phyloP scores from a whole-genome alignment of 2,888 invertebrate genomes.

The Watsonalla binaria region DNA sequence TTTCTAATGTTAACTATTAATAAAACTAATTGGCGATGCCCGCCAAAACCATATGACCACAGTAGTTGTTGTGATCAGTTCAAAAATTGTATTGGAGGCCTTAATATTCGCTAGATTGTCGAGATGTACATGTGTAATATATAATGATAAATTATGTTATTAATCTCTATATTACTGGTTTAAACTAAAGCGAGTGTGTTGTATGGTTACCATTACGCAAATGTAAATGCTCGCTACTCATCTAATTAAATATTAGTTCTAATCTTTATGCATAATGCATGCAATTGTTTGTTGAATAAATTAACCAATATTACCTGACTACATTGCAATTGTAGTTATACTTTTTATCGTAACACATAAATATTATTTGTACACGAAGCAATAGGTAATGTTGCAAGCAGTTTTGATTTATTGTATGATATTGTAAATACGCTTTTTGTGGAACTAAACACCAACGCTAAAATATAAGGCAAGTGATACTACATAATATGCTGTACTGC shows the following conservation, averaged over 20 bases:
- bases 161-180: neutral
- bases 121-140: too few relatives aligned
- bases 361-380: too few relatives aligned
- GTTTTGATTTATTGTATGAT: neutral
- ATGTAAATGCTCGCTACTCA: neutral
- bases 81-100: too few relatives aligned
- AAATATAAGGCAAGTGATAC: neutral
- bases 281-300: neutral
- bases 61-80: too few relatives aligned
- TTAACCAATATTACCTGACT: slow-evolving; percentile 8
- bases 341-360: too few relatives aligned
- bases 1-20: too few relatives aligned
- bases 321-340: neutral
- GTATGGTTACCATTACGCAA: slow-evolving; percentile 2
- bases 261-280: neutral
- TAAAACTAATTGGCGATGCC: too few relatives aligned
- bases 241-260: neutral
- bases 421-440: neutral
- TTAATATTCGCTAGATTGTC: too few relatives aligned
- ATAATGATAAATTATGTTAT: too few relatives aligned
- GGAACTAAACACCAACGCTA: neutral
- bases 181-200: neutral
- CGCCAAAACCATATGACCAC: too few relatives aligned
- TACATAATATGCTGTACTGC: neutral
- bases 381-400: neutral